Evolutionary conservation across 2,797 vertebrate genomes (phyloP).

Genomic region (Spinibarbus caldwelli): DNA sequence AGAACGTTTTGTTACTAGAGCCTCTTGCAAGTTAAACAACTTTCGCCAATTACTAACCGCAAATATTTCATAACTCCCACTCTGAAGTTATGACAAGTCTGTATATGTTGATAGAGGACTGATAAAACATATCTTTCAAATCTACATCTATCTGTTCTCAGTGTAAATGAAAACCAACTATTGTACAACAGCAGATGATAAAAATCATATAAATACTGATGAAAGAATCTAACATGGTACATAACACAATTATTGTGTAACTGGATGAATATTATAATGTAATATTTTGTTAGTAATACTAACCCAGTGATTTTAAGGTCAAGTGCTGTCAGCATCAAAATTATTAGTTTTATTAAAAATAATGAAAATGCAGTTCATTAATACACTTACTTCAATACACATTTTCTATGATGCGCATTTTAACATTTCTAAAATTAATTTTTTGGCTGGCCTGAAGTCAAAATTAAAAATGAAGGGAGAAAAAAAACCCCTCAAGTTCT

Average conservation of each 20-base stretch:
- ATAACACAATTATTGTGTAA: not conserved
- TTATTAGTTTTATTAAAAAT: not conserved
- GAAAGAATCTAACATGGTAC: not conserved
- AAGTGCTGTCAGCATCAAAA: not conserved
- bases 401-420: not conserved
- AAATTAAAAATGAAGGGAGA: no score
- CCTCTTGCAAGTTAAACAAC: not conserved
- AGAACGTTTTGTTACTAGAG: not conserved
- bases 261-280: not conserved
- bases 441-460: no score
- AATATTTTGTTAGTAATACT: not conserved
- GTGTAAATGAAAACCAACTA: not conserved
- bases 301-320: not conserved
- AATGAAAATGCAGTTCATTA: not conserved
- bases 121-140: not conserved
- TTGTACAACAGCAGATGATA: not conserved
- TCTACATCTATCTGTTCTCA: not conserved
- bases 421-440: no score
- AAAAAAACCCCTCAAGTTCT: no score
- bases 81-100: not conserved
- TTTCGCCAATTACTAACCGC: slow-evolving; percentile 18
- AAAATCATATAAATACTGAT: not conserved
- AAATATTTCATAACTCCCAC: not conserved
- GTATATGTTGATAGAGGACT: not conserved
- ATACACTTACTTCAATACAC: not conserved